Base-by-base conservation (phyloP, 2,888 invertebrate species). In the Microchrysa polita region DNA sequence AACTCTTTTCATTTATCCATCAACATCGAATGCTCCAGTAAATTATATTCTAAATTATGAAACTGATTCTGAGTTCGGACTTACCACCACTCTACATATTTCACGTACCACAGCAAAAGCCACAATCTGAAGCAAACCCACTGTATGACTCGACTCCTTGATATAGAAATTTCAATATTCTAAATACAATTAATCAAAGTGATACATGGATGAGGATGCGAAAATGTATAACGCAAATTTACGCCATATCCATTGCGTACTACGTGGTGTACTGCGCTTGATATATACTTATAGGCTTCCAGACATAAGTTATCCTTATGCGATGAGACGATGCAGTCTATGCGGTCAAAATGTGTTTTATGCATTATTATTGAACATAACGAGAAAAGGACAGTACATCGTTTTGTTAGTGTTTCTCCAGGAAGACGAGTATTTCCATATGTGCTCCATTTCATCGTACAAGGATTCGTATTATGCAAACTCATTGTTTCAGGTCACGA, bases 141-240 rank as follows among this genome's bases (percentile, higher is more conserved):
- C 27, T 23, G n/a, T 7, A 10, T 60, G 27, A 40, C 12, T 40
- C 1, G 61, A 63, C 1, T 63, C 42, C 22, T 18, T 63, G 42
- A 40, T 63, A 63, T 63, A 40, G 61, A 63, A 63, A 42, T 40
- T 40, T 63, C 61, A 18, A 63, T 63, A 63, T 42, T 63, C 40
- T 42, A 42, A 63, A 42, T 42, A 63, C 61, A 40, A 63, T 63
- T 63, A 63, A 63, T 63, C 61, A 63, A 12, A 18, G 40, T 34
- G 42, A 63, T n/a, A 40, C 42, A 63, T 63, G 16, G n/a, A n/a
- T 20, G 40, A 63, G 5, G 2, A 23, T 57, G 9, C 5, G 5
- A 18, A 59, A 59, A 23, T 57, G 9, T 12, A 18, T 57, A 59
- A 59, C 59, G n/a, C 23, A 59, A n/a, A 59, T 59, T 59, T n/a